Evolutionary conservation across 1,140 invertebrate genomes (phyloP), one percentile per base, ranked within the genome.

Genomic region (Bombus soroeensis): DNA sequence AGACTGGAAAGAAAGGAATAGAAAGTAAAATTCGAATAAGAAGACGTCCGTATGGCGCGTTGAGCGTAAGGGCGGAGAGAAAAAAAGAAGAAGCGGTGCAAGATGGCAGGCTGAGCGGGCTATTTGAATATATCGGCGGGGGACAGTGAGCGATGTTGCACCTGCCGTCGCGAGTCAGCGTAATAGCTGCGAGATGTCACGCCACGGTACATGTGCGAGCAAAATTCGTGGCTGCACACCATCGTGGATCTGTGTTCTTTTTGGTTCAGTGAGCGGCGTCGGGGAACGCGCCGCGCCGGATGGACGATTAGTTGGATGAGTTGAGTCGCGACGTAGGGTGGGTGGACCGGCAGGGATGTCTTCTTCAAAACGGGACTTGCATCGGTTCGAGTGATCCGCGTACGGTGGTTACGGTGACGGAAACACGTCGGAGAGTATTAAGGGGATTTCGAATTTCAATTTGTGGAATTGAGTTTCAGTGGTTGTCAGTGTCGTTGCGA

Each of bases 111-210:
- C 80, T 59, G 86, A 79, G 83, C 73, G 86, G 90, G 57, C 78
- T 87, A 92, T 94, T 94, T 94, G 91, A 94, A 94, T 93, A 92
- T 91, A 93, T 92, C 91, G 90, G 88, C 82, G 82, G 88, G 88
- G 91, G 94, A 94, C 94, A 94, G 93, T 94, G 93, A 94, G 93
- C 93, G 93, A 94, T 94, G 93, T 92, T 93, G 91, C 94, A 94
- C 94, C 93, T 94, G 94, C 92, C 91, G 88, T 86, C 85, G 62
- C 85, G 92, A 94, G 92, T 94, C 93, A 94, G 74, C 89, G 91
- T 94, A 94, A 94, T 94, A 94, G 93, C 92, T 86, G 90, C 87
- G 90, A 93, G 90, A 93, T 94, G 94, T 94, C 94, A 94, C 91
- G 86, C 73, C 77, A 66, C 72, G 85, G 90, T 93, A 93, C 91